Evolutionary conservation across 2,888 invertebrate species (phyloP).

Genomic region (Caradrina clavipalpis): DNA sequence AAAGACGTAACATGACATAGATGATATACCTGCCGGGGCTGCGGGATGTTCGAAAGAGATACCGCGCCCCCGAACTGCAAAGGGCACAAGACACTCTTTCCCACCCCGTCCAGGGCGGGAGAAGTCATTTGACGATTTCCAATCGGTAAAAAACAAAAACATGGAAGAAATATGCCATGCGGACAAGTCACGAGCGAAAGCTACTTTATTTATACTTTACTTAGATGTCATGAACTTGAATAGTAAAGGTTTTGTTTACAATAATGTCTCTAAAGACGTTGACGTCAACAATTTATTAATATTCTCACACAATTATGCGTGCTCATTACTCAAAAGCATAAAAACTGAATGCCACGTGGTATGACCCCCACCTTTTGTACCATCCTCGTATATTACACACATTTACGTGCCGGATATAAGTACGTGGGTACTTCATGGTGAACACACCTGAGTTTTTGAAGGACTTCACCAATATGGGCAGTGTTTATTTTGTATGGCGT

Average conservation of each 20-base stretch:
- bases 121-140: too few relatives aligned
- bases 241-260: background rate
- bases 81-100: too few relatives aligned
- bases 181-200: too few relatives aligned
- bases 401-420: slow-evolving; percentile 10
- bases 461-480: slow-evolving; percentile 23
- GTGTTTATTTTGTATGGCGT: slow-evolving; percentile 15
- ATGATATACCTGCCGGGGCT: too few relatives aligned
- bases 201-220: too few relatives aligned
- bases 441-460: slow-evolving; percentile 35
- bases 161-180: too few relatives aligned
- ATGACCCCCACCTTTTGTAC: background rate
- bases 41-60: too few relatives aligned
- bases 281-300: background rate
- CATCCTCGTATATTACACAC: slow-evolving; percentile 2
- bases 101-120: too few relatives aligned
- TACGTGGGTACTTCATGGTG: background rate
- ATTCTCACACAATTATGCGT: background rate
- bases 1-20: too few relatives aligned
- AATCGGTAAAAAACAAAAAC: too few relatives aligned
- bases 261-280: too few relatives aligned
- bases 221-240: background rate
- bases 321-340: background rate
- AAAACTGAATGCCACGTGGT: background rate
- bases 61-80: too few relatives aligned